Conservation (phyloP, 2,113 vertebrate species). For the Erythrocercus mccallii region DNA sequence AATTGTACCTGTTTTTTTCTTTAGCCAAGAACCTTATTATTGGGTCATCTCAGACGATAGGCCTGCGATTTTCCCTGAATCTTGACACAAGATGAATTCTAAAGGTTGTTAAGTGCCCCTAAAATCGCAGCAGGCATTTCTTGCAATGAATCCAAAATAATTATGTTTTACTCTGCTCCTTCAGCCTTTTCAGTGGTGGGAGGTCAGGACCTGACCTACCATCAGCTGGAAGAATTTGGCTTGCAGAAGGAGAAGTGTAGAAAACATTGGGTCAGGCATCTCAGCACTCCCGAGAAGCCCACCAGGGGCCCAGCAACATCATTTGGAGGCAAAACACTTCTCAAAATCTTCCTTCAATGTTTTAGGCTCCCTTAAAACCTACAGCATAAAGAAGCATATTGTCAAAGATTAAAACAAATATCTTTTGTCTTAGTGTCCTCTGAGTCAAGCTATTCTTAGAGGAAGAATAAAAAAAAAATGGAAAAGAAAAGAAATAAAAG, state of each 20-base stretch:
- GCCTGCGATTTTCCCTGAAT: not conserved
- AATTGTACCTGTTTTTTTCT: not conserved
- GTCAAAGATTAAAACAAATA: conserved; percentile 43
- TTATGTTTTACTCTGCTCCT: not conserved
- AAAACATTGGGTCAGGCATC: not conserved
- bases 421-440: not conserved
- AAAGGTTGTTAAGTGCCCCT: not conserved
- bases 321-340: not conserved
- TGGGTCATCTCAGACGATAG: not conserved
- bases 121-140: not conserved
- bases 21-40: not conserved
- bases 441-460: conserved; percentile 19
- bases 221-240: not conserved
- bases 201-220: not conserved
- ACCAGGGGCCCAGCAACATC: not conserved
- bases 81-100: not conserved
- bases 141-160: not conserved
- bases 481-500: conserved; percentile 1
- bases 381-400: not conserved
- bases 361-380: conserved; percentile 8
- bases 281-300: not conserved
- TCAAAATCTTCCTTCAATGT: not conserved
- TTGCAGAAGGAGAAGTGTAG: not conserved
- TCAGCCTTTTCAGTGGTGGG: not conserved
- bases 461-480: conserved; percentile 15